These are phyloP conservation scores for Crotalus viridis DNA, from an alignment of 2,113 vertebrate genomes.

Conservation along the genomic window DNA sequence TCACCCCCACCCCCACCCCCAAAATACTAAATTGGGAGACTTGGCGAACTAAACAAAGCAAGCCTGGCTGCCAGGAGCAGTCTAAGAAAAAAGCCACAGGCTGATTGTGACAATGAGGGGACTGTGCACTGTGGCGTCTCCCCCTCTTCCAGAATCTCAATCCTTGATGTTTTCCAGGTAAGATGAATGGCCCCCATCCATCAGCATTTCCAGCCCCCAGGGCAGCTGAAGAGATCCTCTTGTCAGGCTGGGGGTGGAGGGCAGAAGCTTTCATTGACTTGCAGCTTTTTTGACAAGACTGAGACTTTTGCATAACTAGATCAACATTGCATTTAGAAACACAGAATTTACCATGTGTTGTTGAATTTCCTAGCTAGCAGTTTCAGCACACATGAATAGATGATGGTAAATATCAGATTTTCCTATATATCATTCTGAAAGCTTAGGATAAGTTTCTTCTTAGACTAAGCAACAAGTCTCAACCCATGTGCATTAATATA, in stretches of 20 bases:
- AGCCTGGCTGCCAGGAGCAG: neutral
- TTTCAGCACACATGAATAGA: neutral
- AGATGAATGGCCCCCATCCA: slow-evolving; percentile 51
- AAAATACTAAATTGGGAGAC: neutral
- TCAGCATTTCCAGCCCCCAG: slow-evolving; percentile 34
- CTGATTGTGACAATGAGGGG: neutral
- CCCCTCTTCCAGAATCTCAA: neutral
- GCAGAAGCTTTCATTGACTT: slow-evolving; percentile 48
- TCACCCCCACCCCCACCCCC: neutral
- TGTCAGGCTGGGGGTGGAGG: neutral
- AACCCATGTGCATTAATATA: neutral
- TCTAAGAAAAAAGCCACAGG: neutral
- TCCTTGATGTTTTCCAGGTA: slow-evolving; percentile 53
- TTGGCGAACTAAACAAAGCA: slow-evolving; percentile 11
- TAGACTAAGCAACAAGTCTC: neutral
- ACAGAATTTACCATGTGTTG: neutral
- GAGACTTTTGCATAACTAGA: slow-evolving; percentile 27
- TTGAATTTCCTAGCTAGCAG: neutral
- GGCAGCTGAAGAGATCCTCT: slow-evolving; percentile 32
- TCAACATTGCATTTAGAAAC: neutral
- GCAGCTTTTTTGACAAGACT: slow-evolving; percentile 40
- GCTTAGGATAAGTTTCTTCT: neutral
- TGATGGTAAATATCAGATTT: neutral
- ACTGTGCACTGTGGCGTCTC: neutral
- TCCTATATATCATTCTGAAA: neutral